Base-by-base conservation (phyloP, 2,113 vertebrate species). In the Mugil cephalus region DNA sequence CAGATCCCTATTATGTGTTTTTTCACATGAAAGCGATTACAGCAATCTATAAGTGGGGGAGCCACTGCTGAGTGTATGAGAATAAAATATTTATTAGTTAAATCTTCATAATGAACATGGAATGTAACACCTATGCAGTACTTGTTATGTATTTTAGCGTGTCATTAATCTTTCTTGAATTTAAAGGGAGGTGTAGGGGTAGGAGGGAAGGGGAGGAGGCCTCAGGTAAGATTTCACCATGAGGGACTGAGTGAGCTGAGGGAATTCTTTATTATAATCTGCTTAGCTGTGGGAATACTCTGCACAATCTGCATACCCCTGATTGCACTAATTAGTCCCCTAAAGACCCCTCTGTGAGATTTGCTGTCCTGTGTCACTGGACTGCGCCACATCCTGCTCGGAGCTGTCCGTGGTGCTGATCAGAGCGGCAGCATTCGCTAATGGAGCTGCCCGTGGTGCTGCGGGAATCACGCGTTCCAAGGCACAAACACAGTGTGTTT, bases 381-480 rank as follows among this genome's bases (percentile, higher is more conserved):
- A 38, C 43, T 35, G 62, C 15, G 18, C 42, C 38, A 13, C 7
- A 30, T 48, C 17, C 55, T 34, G n/a, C 21, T n/a, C 48, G 65
- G 79, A 85, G 55, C 74, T 85, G 74, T 87, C 87, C 47, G 4
- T 71, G 54, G 78, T 81, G 19, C 82, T 87, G 80, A 74, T 18
- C 43, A 77, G 38, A 21, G 58, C 50, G 19, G 43, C 17, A 10
- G 34, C 19, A n/a, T 4, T 24, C 58, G 24, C n/a, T 3, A 48
- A 64, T 9, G 43, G 81, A 85, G 59, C 87, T 87, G 69, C 89
- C 86, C 50, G 2, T 67, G 75, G 82, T 86, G 55, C 73, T 87
- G 80, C 21, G 56, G 36, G 15, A 10, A 24, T 40, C 11, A 17
- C 2, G 19, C 15, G 18, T 35, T 0, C 13, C 34, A n/a, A 6